A percentile compares a stretch with the other conserved stretches of the same genome.
Evolutionary conservation across 2,113 vertebrate genomes (phyloP).

Genomic region (Urocynchramus pylzowi): DNA sequence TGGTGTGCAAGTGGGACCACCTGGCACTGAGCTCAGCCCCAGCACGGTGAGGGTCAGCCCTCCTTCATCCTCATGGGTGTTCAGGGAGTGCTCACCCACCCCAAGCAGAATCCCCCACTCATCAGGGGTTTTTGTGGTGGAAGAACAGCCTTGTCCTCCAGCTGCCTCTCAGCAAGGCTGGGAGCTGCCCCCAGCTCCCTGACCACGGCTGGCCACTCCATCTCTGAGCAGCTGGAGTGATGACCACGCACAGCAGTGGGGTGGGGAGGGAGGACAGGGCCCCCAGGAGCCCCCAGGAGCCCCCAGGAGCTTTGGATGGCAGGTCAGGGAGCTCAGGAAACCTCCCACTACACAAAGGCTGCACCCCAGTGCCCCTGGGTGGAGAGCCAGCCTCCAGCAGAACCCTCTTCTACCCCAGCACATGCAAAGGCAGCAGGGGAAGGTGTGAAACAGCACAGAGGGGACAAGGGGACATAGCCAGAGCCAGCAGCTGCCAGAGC

Average conservation of each 20-base stretch:
- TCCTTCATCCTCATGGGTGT: fast-evolving
- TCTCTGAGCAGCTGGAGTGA: fast-evolving
- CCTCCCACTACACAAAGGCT: fast-evolving
- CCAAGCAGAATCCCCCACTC: background rate
- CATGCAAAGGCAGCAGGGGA: background rate
- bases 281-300: background rate
- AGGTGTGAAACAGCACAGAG: background rate
- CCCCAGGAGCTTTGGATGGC: background rate
- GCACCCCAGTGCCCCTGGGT: background rate
- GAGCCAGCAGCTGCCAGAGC: background rate
- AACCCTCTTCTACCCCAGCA: background rate
- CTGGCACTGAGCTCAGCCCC: background rate
- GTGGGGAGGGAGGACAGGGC: fast-evolving
- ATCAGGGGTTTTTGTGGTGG: fast-evolving
- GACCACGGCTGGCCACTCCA: background rate
- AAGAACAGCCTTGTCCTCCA: background rate
- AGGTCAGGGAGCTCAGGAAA: background rate
- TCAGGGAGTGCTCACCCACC: background rate
- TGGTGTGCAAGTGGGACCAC: fast-evolving
- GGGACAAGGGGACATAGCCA: background rate
- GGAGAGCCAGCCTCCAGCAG: background rate
- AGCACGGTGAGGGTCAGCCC: background rate
- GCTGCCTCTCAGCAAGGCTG: background rate
- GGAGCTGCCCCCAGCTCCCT: background rate
- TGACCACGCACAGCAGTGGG: fast-evolving